Conservation (phyloP, 2,888 invertebrate genomes). For the Buathra laborator region DNA sequence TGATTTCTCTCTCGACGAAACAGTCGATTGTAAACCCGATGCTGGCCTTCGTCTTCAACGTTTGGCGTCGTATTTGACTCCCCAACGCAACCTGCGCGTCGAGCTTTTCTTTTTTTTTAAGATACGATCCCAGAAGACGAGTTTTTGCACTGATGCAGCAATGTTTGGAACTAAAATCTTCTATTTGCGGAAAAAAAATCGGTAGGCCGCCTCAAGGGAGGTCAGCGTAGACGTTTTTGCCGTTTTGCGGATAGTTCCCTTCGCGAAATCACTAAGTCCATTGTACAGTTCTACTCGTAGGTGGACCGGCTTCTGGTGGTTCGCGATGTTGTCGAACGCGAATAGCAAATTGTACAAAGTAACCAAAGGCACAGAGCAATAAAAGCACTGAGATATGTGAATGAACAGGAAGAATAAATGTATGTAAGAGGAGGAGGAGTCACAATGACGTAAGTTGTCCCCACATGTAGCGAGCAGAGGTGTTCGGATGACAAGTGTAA, state of each 20-base stretch:
- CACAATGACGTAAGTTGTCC: conserved; percentile 45
- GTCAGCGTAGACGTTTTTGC: too few species aligned
- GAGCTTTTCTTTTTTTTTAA: conserved; percentile 26
- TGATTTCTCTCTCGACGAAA: conserved; percentile 10
- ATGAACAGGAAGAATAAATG: conserved; percentile 7
- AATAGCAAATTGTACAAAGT: conserved; percentile 11
- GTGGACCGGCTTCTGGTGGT: conserved; percentile 28
- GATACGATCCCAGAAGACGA: conserved; percentile 38
- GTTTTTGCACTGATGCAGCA: background rate
- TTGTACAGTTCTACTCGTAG: conserved; percentile 9
- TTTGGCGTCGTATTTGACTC: conserved; percentile 23
- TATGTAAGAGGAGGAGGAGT: conserved; percentile 21
- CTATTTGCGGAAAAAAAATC: conserved; percentile 18
- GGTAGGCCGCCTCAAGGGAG: too few species aligned
- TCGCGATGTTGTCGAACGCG: background rate
- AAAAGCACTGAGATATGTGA: conserved; percentile 19
- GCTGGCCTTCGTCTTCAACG: conserved; percentile 52
- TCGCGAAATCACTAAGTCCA: conserved; percentile 1
- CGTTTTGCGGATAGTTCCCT: conserved; percentile 10
- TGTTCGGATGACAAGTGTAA: conserved; percentile 61
- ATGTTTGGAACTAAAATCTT: background rate
- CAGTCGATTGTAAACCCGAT: conserved; percentile 70
- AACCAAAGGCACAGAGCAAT: conserved; percentile 21
- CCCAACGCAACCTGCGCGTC: background rate
- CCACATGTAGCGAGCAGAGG: conserved; percentile 37